Evolutionary conservation across 92 coral and sea anemone species (phyloP).

Genomic region (Parazoanthus atlanticus): DNA sequence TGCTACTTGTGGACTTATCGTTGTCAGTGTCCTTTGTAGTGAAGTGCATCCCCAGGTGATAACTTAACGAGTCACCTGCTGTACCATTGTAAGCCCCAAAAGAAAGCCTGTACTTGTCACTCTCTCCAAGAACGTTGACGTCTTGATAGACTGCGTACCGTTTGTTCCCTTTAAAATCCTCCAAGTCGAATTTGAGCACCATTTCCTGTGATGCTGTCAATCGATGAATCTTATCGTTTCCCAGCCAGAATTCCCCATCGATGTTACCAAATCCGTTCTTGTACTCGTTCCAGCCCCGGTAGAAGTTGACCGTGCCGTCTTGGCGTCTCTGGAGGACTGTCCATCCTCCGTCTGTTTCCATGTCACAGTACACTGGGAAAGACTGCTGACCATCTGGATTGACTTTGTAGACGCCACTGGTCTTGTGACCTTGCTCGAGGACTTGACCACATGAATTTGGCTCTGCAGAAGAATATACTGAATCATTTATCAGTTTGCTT

Average conservation of each 20-base stretch:
- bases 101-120: too few relatives aligned
- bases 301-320: slow-evolving; percentile 17
- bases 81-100: too few relatives aligned
- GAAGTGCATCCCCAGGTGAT: too few relatives aligned
- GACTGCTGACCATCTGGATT: slow-evolving; percentile 10
- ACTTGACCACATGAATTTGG: not conserved
- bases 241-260: slow-evolving; percentile 8
- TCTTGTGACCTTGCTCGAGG: not conserved
- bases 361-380: slow-evolving; percentile 15
- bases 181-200: slow-evolving; percentile 10
- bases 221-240: slow-evolving; percentile 8
- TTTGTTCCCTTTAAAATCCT: not conserved
- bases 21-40: too few relatives aligned
- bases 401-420: not conserved
- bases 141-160: too few relatives aligned
- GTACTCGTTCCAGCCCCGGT: slow-evolving; percentile 12
- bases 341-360: slow-evolving; percentile 19
- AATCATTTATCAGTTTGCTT: too few relatives aligned
- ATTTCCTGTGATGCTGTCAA: not conserved
- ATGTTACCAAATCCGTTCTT: slow-evolving; percentile 17
- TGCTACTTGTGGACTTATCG: too few relatives aligned
- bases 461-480: not conserved
- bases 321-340: not conserved
- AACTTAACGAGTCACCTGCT: too few relatives aligned
- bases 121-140: too few relatives aligned